Evolutionary conservation across 2,888 invertebrate species (phyloP).

Genomic region (Aleiodes leptofemur): DNA sequence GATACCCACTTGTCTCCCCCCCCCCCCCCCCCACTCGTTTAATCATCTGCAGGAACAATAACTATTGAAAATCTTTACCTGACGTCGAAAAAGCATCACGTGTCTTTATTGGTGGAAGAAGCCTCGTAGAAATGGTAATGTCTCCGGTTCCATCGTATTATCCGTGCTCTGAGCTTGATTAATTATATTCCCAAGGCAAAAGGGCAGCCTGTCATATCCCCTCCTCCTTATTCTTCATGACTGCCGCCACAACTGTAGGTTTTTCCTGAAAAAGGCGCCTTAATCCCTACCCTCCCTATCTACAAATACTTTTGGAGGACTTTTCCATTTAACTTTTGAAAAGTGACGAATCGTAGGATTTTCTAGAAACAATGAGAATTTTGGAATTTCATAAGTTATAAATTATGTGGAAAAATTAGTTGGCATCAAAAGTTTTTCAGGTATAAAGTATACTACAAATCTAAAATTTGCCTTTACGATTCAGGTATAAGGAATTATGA

Average conservation of each 20-base stretch:
- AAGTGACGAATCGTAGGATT: constrained; percentile 60
- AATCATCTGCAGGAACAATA: constrained; percentile 36
- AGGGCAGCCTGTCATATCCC: constrained; percentile 58
- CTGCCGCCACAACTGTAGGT: neutral
- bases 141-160: constrained; percentile 55
- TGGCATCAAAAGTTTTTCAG: constrained; percentile 61
- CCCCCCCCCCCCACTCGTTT: neutral
- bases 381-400: constrained; percentile 65
- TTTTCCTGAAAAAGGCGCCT: constrained; percentile 36
- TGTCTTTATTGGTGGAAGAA: constrained; percentile 11
- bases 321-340: constrained; percentile 34
- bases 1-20: neutral
- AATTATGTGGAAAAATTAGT: constrained; percentile 65
- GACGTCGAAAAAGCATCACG: constrained; percentile 11
- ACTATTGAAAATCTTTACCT: constrained; percentile 20
- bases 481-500: neutral
- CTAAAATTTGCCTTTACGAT: too few species aligned
- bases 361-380: constrained; percentile 62
- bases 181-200: constrained; percentile 62
- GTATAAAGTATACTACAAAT: constrained; percentile 39
- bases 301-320: constrained; percentile 6
- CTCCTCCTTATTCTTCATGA: constrained; percentile 31
- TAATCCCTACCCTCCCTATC: constrained; percentile 37
- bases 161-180: constrained; percentile 68
- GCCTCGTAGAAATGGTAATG: constrained; percentile 34